Evolutionary conservation across 2,888 invertebrate species (phyloP).

Genomic region (Caenorhabditis plicata): DNA sequence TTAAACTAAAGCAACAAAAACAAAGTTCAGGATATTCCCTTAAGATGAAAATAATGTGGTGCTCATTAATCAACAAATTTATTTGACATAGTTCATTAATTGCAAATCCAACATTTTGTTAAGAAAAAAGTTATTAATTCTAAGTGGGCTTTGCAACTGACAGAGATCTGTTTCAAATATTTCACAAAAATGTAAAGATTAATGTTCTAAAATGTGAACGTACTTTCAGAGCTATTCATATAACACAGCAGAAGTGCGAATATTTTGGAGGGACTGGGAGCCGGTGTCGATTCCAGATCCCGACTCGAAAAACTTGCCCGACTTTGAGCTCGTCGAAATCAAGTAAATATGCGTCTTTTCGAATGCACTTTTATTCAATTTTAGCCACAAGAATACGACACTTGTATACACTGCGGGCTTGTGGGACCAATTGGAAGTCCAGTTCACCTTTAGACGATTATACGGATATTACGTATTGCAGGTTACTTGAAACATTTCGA

Average conservation of each 20-base stretch:
- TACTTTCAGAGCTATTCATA: conserved; percentile 62
- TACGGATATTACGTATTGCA: conserved; percentile 66
- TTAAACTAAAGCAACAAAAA: no score
- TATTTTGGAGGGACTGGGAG: conserved; percentile 64
- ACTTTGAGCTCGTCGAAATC: conserved; percentile 60
- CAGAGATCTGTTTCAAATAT: no score
- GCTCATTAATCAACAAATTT: no score
- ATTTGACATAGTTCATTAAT: no score
- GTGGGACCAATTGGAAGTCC: conserved; percentile 65
- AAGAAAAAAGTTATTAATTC: background rate
- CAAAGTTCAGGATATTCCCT: no score
- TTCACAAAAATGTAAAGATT: no score
- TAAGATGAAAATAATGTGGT: no score
- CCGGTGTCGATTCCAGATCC: conserved; percentile 64
- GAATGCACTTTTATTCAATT: background rate
- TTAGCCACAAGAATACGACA: conserved; percentile 54
- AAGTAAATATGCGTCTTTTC: conserved; percentile 8
- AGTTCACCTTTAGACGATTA: conserved; percentile 61
- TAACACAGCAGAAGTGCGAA: conserved; percentile 65
- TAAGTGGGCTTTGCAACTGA: conserved; percentile 20
- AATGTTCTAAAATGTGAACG: no score
- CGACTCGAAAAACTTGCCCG: conserved; percentile 60
- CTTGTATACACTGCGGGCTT: conserved; percentile 64
- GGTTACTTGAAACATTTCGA: conserved; percentile 15
- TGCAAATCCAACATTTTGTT: no score